Evolutionary conservation across 2,888 invertebrate genomes (phyloP).

Genomic region (Mythimna pallens): DNA sequence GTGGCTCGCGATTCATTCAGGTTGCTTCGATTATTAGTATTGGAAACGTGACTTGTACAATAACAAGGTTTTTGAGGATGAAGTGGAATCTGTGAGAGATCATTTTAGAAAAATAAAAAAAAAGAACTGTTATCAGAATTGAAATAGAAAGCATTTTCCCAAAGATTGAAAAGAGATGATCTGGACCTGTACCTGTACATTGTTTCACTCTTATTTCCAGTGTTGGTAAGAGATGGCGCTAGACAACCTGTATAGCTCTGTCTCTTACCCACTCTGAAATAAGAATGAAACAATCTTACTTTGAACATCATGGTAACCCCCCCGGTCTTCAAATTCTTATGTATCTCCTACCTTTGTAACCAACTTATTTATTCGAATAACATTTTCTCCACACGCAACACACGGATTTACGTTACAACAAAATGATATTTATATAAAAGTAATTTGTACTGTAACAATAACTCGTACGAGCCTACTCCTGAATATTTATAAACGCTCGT

Average conservation of each 20-base stretch:
- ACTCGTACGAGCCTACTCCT: constrained; percentile 72
- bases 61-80: constrained; percentile 1
- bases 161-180: constrained; percentile 19
- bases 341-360: constrained; percentile 14
- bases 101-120: no score
- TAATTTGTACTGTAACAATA: constrained; percentile 65
- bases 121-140: not conserved
- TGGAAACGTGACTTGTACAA: not conserved
- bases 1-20: constrained; percentile 43
- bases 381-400: constrained; percentile 27
- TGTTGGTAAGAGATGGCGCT: no score
- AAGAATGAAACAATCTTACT: no score
- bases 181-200: no score
- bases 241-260: no score
- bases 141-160: no score
- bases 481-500: constrained; percentile 85
- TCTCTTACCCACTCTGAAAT: no score
- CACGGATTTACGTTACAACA: constrained; percentile 46
- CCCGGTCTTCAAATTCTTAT: not conserved
- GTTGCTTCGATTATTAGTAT: constrained; percentile 13
- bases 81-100: constrained; percentile 10
- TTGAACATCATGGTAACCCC: no score
- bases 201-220: no score
- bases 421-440: constrained; percentile 53
- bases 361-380: constrained; percentile 14